These are phyloP conservation scores for Pachycephala philippinensis DNA, from an alignment of 2,113 vertebrate genomes.

Conservation along the genomic window DNA sequence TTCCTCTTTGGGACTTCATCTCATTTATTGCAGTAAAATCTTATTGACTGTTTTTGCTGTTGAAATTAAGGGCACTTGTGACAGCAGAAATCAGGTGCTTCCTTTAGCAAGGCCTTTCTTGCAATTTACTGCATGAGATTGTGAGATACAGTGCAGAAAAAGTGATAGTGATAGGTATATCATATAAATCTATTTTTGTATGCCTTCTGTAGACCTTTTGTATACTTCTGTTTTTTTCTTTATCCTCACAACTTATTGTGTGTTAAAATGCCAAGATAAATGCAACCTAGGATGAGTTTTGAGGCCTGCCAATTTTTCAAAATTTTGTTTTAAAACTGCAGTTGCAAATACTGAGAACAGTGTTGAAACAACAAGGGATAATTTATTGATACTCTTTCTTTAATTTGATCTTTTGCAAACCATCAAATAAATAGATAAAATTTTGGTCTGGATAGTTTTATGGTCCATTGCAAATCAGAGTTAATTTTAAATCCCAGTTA, in stretches of 20 bases:
- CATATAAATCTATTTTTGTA: neutral
- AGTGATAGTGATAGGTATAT: neutral
- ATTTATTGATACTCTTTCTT: neutral
- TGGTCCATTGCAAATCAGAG: neutral
- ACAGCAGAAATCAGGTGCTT: neutral
- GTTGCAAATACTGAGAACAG: neutral
- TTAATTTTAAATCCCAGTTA: slow-evolving; percentile 41
- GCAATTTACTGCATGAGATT: fast-evolving
- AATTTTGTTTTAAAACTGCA: neutral
- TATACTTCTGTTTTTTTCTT: neutral
- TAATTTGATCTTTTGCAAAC: neutral
- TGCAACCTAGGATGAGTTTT: neutral
- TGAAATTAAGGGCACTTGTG: neutral
- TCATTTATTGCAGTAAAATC: neutral
- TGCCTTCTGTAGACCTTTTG: neutral
- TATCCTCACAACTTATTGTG: neutral
- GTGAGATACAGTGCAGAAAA: neutral
- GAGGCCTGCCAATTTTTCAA: neutral
- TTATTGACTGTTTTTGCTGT: neutral
- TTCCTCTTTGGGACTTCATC: neutral
- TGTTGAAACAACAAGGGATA: neutral
- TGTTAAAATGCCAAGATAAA: neutral
- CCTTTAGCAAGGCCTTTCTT: neutral
- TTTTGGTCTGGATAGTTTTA: slow-evolving; percentile 3
- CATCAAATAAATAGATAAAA: neutral